Evolutionary conservation across 2,113 vertebrate genomes (phyloP).

Genomic region (Ammodramus savannarum): DNA sequence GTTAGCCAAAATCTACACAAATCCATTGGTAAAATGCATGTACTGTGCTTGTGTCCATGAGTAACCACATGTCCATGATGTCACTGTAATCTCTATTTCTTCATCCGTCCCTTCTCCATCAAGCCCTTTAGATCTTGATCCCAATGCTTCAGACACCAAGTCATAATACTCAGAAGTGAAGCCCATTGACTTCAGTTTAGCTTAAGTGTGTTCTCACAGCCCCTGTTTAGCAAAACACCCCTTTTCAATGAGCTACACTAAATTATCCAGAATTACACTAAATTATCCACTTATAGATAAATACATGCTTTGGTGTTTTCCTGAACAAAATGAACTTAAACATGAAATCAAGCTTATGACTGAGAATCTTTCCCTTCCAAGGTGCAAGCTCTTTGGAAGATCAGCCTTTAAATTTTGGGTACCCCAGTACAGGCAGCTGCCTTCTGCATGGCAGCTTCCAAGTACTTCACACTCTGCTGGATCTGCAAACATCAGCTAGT

Average conservation of each 20-base stretch:
- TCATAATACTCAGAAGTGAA: neutral
- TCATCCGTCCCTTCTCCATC: neutral
- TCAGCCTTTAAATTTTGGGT: neutral
- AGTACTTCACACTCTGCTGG: neutral
- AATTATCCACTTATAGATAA: neutral
- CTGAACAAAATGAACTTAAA: neutral
- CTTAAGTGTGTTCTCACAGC: neutral
- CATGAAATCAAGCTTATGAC: neutral
- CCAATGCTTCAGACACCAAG: neutral
- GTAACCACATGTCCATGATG: neutral
- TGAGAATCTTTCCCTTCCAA: neutral
- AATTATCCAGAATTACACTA: neutral
- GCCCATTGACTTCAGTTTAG: neutral
- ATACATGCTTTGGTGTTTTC: neutral
- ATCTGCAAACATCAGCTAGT: neutral
- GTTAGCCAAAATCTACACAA: neutral
- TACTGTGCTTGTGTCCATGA: accelerated
- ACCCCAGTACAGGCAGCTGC: neutral
- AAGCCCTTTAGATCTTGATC: neutral
- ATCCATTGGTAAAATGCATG: neutral
- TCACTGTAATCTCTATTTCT: neutral
- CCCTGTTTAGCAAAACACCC: neutral
- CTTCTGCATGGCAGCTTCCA: neutral
- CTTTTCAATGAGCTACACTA: neutral
- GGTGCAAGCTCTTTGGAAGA: neutral